Evolutionary conservation across 1,140 invertebrate genomes (phyloP), one percentile per base, ranked within the genome.

Genomic region (Drosophila watanabei): DNA sequence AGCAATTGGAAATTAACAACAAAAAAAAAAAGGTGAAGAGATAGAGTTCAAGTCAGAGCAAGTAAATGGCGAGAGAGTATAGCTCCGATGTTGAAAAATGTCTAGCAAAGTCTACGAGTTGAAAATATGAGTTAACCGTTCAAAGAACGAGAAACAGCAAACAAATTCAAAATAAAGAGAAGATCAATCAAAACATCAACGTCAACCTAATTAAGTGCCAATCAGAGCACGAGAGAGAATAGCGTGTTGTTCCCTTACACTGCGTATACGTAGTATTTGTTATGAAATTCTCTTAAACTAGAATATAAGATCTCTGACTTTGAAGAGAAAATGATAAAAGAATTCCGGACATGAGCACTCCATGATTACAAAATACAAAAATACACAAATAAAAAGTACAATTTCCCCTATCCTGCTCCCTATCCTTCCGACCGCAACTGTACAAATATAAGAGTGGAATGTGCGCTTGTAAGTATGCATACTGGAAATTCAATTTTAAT

Each of bases 401-500:
- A 10, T 33, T 45, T 28, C 16, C 18, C 28, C 8, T 58, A 13
- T 20, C n/a, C 8, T 41, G 8, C 24, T 5, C 14, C 10, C 35
- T 63, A 63, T 63, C 35, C 13, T n/a, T n/a, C 11, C 54, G 30
- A 18, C 24, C 49, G 11, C 49, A 57, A 41, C 49, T 71, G 68
- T 69, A 14, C 10, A 32, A 35, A 69, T 69, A 20, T 32, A 20
- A 33, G 64, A 24, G 24, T 18, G 48, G 11, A 48, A 35, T 39
- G 64, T 71, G 41, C 54, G 64, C 64, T 37, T 68, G 37, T 60
- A 49, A 37, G 64, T 52, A 51, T 66, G 73, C 43, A 37, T 56
- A 13, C 58, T 70, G 75, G 43, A 79, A 79, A 79, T 70, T 79
- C 75, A 79, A 79, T 79, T 79, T 79, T 71, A 79, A 79, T 79